Evolutionary conservation across 2,113 vertebrate genomes (phyloP).

Genomic region (Ibidorhyncha struthersii): DNA sequence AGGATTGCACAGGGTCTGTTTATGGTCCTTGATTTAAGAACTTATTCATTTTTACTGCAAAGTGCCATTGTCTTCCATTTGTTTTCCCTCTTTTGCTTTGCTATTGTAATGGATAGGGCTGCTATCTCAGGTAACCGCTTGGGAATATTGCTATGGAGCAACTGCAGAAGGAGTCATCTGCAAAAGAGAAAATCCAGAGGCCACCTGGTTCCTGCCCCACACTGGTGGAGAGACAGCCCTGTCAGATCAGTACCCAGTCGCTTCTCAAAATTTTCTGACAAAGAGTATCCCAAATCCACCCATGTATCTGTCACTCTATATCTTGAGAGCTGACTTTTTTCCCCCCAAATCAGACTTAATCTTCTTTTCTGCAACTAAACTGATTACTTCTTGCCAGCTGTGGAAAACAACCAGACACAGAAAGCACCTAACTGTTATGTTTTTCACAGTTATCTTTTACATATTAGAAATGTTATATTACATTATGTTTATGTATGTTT

Average conservation of each 20-base stretch:
- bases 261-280: not conserved
- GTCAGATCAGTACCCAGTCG: not conserved
- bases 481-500: not conserved
- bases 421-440: not conserved
- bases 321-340: not conserved
- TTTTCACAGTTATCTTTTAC: not conserved
- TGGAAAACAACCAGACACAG: not conserved
- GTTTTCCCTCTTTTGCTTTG: not conserved
- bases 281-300: not conserved
- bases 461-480: not conserved
- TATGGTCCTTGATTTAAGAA: not conserved
- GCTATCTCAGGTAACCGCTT: not conserved
- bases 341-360: not conserved
- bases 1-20: not conserved
- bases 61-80: not conserved
- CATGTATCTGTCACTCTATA: rapidly evolving
- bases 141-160: not conserved
- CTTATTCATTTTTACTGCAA: not conserved
- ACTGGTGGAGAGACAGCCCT: not conserved
- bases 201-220: not conserved
- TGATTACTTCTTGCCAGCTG: not conserved
- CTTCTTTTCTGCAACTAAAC: not conserved
- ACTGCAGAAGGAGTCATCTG: not conserved
- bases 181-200: not conserved
- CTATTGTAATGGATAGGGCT: not conserved